Evolutionary conservation across 2,888 invertebrate genomes (phyloP).

Genomic region (Ophioninae sp.): DNA sequence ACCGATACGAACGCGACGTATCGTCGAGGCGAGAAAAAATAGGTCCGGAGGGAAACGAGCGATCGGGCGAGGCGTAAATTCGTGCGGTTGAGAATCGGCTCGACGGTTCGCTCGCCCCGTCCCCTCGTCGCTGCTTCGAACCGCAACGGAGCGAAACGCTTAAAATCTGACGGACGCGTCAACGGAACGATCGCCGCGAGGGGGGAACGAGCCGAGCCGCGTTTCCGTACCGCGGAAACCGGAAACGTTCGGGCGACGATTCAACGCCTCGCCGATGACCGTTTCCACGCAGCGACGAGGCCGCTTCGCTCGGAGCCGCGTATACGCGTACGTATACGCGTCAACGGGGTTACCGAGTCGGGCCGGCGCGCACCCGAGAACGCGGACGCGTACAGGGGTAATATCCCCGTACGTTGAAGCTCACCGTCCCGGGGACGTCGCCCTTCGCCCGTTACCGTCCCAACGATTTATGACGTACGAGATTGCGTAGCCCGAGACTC

Average conservation of each 20-base stretch:
- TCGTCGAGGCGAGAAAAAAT: too few species aligned
- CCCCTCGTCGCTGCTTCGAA: constrained; percentile 33
- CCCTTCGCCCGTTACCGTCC: constrained; percentile 42
- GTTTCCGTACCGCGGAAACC: constrained; percentile 52
- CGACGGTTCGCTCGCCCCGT: not conserved
- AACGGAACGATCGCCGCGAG: constrained; percentile 48
- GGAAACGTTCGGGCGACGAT: constrained; percentile 57
- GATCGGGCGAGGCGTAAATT: too few species aligned
- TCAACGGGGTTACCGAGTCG: not conserved
- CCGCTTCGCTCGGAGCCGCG: constrained; percentile 35
- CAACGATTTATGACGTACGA: constrained; percentile 59
- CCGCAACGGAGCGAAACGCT: constrained; percentile 35
- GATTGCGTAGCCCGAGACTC: constrained; percentile 58
- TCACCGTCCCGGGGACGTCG: constrained; percentile 30
- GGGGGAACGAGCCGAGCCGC: constrained; percentile 31
- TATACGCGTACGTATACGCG: not conserved
- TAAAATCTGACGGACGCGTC: constrained; percentile 32
- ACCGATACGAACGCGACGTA: too few species aligned
- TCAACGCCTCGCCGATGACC: constrained; percentile 60
- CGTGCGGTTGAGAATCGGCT: not conserved
- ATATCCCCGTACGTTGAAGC: constrained; percentile 27
- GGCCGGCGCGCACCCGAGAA: constrained; percentile 41
- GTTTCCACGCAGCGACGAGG: constrained; percentile 50
- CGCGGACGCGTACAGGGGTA: constrained; percentile 1
- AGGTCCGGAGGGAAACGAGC: too few species aligned